Conservation (phyloP, 2,797 vertebrate species). For the Syngnathus rostellatus region DNA sequence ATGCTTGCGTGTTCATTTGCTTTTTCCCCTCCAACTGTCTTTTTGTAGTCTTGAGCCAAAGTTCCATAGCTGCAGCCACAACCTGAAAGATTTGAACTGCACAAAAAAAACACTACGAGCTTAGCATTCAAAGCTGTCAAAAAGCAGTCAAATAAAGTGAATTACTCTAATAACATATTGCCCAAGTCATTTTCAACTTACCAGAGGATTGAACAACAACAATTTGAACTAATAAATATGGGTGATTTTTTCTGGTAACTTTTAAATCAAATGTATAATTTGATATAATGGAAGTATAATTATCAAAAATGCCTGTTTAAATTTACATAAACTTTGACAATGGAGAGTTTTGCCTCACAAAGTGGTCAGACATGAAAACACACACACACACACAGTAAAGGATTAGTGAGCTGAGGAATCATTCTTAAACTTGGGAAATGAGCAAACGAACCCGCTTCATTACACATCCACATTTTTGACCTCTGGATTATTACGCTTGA, state of each 20-base stretch:
- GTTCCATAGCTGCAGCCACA: not conserved
- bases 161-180: not conserved
- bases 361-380: not conserved
- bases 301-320: no score
- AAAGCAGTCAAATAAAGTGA: not conserved
- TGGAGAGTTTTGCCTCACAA: not conserved
- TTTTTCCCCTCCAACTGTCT: not conserved
- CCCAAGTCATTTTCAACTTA: not conserved
- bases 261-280: no score
- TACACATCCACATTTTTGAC: constrained; percentile 52
- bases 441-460: constrained; percentile 44
- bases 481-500: constrained; percentile 40
- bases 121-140: not conserved
- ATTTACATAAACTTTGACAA: not conserved
- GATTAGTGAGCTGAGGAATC: not conserved
- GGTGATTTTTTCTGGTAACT: no score
- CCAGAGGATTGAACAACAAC: no score
- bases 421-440: constrained; percentile 23
- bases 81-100: not conserved
- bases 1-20: constrained; percentile 3
- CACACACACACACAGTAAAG: not conserved
- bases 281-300: no score
- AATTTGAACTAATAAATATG: no score
- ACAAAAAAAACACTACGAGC: not conserved
- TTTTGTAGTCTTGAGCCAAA: not conserved